These are phyloP conservation scores for Taxidea taxus DNA, from an alignment of 2,113 vertebrate species.

Conservation along the genomic window DNA sequence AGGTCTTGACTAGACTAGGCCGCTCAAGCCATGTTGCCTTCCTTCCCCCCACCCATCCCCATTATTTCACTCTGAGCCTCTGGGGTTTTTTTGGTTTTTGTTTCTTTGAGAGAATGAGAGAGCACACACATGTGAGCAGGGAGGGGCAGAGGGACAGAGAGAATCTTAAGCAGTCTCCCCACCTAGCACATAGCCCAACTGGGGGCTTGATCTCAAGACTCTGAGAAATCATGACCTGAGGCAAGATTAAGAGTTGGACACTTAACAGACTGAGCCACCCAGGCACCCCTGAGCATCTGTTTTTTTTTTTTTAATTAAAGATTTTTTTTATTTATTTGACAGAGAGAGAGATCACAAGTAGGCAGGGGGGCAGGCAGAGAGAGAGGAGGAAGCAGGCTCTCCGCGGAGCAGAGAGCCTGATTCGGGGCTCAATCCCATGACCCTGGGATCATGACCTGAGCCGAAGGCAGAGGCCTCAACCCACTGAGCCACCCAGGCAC, in stretches of 20 bases:
- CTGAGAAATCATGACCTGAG: neutral
- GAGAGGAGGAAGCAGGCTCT: too few species aligned
- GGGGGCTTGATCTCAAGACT: neutral
- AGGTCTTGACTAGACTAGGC: too few species aligned
- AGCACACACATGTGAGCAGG: neutral
- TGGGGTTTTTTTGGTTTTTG: neutral
- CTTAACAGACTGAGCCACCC: neutral
- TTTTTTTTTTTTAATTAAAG: too few species aligned
- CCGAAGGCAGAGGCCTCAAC: too few species aligned
- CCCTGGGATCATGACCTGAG: too few species aligned
- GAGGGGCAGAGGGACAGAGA: neutral
- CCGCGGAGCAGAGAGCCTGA: too few species aligned
- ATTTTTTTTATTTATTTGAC: too few species aligned
- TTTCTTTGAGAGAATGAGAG: neutral
- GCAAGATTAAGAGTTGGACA: neutral
- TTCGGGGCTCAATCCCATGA: too few species aligned
- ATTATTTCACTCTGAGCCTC: neutral
- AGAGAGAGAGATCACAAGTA: too few species aligned
- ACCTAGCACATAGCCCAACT: accelerated
- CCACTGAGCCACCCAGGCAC: neutral
- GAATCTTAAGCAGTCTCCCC: neutral
- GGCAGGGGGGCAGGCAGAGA: too few species aligned
- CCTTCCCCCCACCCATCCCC: neutral
- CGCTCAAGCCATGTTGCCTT: too few species aligned
- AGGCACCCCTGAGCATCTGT: too few species aligned